Evolutionary conservation across 2,797 vertebrate species (phyloP).

Genomic region (Pipistrellus kuhlii): DNA sequence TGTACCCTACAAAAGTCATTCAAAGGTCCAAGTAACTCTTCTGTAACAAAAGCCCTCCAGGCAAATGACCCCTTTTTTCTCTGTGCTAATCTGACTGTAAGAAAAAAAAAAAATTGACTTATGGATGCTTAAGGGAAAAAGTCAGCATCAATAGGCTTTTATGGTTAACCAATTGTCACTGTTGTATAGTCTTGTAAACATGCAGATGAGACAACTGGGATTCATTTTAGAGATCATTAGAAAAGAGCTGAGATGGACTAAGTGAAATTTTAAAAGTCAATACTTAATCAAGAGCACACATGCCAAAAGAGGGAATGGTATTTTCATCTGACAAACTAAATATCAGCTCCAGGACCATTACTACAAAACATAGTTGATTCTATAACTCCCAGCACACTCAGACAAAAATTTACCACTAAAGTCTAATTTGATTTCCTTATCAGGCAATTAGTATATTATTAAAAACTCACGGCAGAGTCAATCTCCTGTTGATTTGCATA

Average conservation of each 20-base stretch:
- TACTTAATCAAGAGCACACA: conserved; percentile 58
- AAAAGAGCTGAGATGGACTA: conserved; percentile 69
- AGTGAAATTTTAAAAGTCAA: conserved; percentile 72
- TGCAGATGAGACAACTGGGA: conserved; percentile 52
- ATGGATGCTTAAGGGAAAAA: conserved; percentile 40
- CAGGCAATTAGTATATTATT: conserved; percentile 85
- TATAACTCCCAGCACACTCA: conserved; percentile 75
- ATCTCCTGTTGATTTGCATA: conserved; percentile 83
- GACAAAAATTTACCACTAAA: conserved; percentile 78
- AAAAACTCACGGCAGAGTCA: conserved; percentile 83
- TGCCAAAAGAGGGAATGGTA: conserved; percentile 32
- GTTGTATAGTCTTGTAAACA: conserved; percentile 61
- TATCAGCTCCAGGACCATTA: conserved; percentile 59
- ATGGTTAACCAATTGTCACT: conserved; percentile 63
- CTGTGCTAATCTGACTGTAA: not conserved
- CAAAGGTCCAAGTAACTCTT: conserved; percentile 67
- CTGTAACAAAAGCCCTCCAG: conserved; percentile 49
- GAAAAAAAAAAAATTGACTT: conserved; percentile 27
- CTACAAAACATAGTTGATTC: conserved; percentile 70
- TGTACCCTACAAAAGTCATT: conserved; percentile 62
- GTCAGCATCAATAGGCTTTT: not conserved
- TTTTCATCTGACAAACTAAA: conserved; percentile 66
- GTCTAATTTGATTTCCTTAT: conserved; percentile 85
- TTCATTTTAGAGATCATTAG: conserved; percentile 76
- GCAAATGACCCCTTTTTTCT: conserved; percentile 60